Evolutionary conservation across 2,888 invertebrate genomes (phyloP).

Genomic region (Agrochola lychnidis): DNA sequence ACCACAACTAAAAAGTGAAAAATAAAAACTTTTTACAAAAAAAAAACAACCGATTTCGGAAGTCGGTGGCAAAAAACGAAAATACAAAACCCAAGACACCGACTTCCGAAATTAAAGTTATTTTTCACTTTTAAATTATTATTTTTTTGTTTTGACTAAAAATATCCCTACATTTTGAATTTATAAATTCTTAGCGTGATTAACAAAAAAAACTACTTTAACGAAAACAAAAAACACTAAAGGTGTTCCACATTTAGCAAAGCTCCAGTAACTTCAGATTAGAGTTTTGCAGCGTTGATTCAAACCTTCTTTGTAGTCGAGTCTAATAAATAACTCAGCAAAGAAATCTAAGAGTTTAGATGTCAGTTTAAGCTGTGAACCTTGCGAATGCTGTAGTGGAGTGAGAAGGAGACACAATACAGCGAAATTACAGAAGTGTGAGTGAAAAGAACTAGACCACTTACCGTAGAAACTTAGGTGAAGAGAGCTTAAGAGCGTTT

Average conservation of each 20-base stretch:
- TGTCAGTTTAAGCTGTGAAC: constrained; percentile 64
- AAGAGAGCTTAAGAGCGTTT: no score
- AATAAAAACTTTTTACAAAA: no score
- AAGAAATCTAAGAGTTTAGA: constrained; percentile 62
- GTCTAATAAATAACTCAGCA: constrained; percentile 66
- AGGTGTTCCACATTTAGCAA: constrained; percentile 14
- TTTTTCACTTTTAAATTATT: no score
- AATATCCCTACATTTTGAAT: neutral
- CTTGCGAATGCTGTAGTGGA: constrained; percentile 38
- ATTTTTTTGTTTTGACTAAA: no score
- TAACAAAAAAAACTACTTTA: neutral
- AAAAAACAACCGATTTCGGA: no score
- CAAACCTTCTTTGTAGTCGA: constrained; percentile 57
- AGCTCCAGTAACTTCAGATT: constrained; percentile 47
- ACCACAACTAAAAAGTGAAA: no score
- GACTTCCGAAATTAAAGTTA: no score
- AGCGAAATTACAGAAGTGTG: constrained; percentile 17
- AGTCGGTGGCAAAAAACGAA: no score
- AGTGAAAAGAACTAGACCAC: neutral
- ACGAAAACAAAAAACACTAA: neutral
- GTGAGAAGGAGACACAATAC: constrained; percentile 21
- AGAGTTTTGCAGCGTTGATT: constrained; percentile 57
- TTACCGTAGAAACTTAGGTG: no score
- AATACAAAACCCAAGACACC: no score
- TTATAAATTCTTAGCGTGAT: neutral